Evolutionary conservation across 2,888 invertebrate genomes (phyloP).

Genomic region (Philaethria dido): DNA sequence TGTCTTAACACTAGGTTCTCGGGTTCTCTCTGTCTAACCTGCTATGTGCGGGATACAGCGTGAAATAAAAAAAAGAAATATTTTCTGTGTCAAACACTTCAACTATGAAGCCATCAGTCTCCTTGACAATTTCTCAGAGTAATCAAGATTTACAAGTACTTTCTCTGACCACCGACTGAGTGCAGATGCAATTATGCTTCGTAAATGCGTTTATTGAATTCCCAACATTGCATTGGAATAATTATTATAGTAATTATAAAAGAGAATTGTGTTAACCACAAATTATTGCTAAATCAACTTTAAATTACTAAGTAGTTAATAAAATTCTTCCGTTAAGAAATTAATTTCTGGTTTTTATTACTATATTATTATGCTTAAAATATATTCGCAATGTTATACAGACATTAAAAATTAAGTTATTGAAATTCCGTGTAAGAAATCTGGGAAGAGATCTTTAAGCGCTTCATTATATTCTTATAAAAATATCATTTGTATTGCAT

Average conservation of each 20-base stretch:
- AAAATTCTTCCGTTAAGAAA: neutral
- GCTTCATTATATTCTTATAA: no score
- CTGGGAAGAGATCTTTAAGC: no score
- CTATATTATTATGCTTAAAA: neutral
- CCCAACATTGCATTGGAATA: slow-evolving; percentile 40
- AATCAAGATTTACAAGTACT: slow-evolving; percentile 47
- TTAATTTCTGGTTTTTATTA: neutral
- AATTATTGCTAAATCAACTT: neutral
- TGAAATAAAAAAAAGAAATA: no score
- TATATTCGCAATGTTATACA: no score
- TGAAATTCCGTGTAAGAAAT: no score
- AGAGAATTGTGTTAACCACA: slow-evolving; percentile 2
- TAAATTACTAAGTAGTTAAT: neutral
- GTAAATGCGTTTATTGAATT: slow-evolving; percentile 56
- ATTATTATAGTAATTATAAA: slow-evolving; percentile 2
- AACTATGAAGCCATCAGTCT: slow-evolving; percentile 29
- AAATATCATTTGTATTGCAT: no score
- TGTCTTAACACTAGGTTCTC: no score
- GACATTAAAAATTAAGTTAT: no score
- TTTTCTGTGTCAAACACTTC: slow-evolving; percentile 31
- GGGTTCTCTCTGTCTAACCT: no score
- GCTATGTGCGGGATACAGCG: no score
- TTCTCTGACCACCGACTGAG: slow-evolving; percentile 57
- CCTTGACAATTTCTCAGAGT: slow-evolving; percentile 41
- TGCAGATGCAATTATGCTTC: slow-evolving; percentile 53